Base-by-base conservation (phyloP, 2,797 vertebrate species). In the Lophotriccus pileatus region DNA sequence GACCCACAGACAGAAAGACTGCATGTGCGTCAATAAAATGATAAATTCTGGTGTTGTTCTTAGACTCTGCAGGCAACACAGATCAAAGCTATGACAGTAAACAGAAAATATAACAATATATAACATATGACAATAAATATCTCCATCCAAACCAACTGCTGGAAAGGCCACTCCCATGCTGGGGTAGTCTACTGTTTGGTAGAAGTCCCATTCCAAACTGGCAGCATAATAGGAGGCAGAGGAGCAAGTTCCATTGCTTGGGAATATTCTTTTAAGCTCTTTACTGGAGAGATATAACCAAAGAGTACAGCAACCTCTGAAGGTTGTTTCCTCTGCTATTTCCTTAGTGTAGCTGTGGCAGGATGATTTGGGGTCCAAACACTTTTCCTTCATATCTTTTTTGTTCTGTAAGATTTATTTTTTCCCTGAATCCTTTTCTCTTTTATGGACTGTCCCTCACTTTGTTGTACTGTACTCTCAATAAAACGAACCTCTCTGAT, bases 321-420 rank as follows among this genome's bases (percentile, higher is more conserved):
- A 60, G 10, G 5, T 64, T 70, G 25, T 37, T 92, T 89, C 21
- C 6, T 2, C 6, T 78, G 21, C 27, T 60, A 1, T 70, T 90
- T 72, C 18, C 37, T 63, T 1, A 0, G 2, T 56, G 11, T 72
- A 64, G 36, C 4, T 68, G 30, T 1, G 1, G 11, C 50, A 84
- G 27, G 22, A 68, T 56, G 12, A 34, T 28, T 79, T 32, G 16
- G 19, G 17, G 8, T 69, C 10, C 5, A 50, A 78, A 41, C 7
- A 56, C 6, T 75, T 39, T 3, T 62, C 21, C 30, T 89, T 37
- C 6, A 27, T 52, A 9, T 9, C 27, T 59, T 43, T 41, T 8
- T 32, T 74, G 18, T 25, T 75, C 63, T 75, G 3, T 43, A 43
- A 56, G 41, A 23, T 1, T 16, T 60, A 44, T 23, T 55, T 74